Conservation (phyloP, 2,888 invertebrate species). For the Drosophila pseudotakahashii region DNA sequence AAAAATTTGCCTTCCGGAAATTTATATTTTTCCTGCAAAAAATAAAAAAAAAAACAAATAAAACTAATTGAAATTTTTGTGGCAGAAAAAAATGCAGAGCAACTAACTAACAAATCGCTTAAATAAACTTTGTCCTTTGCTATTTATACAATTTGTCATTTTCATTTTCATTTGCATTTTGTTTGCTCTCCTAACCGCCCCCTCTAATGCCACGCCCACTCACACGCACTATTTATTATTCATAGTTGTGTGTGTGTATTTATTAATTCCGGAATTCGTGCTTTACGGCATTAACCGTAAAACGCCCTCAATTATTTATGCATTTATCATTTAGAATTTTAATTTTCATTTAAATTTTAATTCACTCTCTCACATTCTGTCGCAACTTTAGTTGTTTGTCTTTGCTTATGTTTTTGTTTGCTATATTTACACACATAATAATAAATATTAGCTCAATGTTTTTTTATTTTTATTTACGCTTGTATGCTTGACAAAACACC, state of each 20-base stretch:
- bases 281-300: slow-evolving; percentile 49
- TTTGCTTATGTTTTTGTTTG: slow-evolving; percentile 8
- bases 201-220: not conserved
- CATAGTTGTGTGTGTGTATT: slow-evolving; percentile 62
- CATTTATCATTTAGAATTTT: slow-evolving; percentile 46
- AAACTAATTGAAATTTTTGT: slow-evolving; percentile 17
- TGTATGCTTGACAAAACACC: slow-evolving; percentile 11
- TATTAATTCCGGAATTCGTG: slow-evolving; percentile 61
- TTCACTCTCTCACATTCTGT: slow-evolving; percentile 18
- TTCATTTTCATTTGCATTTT: slow-evolving; percentile 71
- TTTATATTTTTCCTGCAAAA: not conserved
- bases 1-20: slow-evolving; percentile 1
- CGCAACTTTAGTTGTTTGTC: slow-evolving; percentile 7
- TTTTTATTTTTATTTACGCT: slow-evolving; percentile 37
- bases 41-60: not conserved
- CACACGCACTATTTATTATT: slow-evolving; percentile 63
- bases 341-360: slow-evolving; percentile 37
- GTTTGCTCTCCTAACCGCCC: slow-evolving; percentile 41
- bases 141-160: slow-evolving; percentile 68
- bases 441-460: slow-evolving; percentile 55
- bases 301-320: slow-evolving; percentile 61
- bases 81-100: slow-evolving; percentile 1
- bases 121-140: slow-evolving; percentile 74
- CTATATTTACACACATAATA: slow-evolving; percentile 56
- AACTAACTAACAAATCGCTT: slow-evolving; percentile 71